phyloP scores from a whole-genome alignment of 2,113 vertebrate genomes.

The Anseranas semipalmata region DNA sequence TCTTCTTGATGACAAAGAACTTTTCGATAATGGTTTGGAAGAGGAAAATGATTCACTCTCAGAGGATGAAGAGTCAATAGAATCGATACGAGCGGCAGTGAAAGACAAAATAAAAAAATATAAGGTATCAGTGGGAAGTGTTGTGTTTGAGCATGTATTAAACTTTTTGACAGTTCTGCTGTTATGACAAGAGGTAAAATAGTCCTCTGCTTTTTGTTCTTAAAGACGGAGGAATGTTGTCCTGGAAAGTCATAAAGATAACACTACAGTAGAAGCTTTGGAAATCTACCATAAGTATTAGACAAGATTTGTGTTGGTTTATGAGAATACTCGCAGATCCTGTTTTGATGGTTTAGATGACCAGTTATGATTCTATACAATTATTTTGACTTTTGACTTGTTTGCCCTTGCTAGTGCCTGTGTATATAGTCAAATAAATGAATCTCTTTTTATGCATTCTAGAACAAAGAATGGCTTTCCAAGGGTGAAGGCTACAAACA shows the following conservation, averaged over 20 bases:
- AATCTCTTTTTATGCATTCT: neutral
- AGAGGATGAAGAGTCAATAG: constrained; percentile 87
- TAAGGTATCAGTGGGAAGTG: constrained; percentile 71
- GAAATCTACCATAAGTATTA: neutral
- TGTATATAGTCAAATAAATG: neutral
- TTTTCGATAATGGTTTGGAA: constrained; percentile 86
- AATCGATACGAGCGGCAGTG: constrained; percentile 85
- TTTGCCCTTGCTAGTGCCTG: neutral
- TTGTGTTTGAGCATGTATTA: neutral
- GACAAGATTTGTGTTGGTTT: neutral
- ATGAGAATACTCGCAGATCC: neutral
- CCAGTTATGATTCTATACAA: neutral
- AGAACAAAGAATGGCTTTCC: constrained; percentile 63
- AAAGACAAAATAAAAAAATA: constrained; percentile 85
- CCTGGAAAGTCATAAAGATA: neutral
- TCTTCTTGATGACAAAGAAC: constrained; percentile 86
- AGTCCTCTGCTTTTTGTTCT: neutral
- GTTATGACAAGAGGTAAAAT: neutral
- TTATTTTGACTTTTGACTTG: neutral
- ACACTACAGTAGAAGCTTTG: neutral
- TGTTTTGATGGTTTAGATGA: neutral
- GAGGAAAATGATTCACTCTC: constrained; percentile 64
- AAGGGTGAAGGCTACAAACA: constrained; percentile 25
- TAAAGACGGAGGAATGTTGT: neutral
- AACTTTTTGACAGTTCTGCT: neutral